Base-by-base conservation (phyloP, 2,113 vertebrate genomes). In the Plectropomus leopardus region DNA sequence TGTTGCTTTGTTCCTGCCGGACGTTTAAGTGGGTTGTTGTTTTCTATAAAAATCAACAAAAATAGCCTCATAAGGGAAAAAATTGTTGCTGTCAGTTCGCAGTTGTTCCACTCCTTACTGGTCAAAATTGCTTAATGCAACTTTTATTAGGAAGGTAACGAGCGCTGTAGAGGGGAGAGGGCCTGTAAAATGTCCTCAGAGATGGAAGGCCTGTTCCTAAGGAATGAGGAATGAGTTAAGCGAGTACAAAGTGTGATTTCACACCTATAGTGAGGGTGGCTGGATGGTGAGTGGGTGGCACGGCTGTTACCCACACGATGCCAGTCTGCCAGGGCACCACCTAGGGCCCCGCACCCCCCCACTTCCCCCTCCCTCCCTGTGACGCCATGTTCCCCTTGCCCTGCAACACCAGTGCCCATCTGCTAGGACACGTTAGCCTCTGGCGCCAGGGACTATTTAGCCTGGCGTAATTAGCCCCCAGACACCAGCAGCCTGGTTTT, bases 401-500 rank as follows among this genome's bases (percentile, higher is more conserved):
- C 92, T 89, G 77, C 88, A 88, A 93, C 90, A 90, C 85, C 91
- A 84, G 78, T 84, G 90, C 88, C 93, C 93, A 94, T 94, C 93
- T 94, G 92, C 88, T 93, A 80, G 89, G 80, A 83, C 89, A 85
- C 85, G 88, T 90, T 94, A 92, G 92, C 92, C 88, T 64, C 85
- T 88, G 92, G 93, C 91, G 84, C 91, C 80, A 63, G 92, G 92
- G 93, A 93, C 92, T 91, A 89, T 89, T 94, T 94, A 94, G 92
- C 90, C 89, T 17, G 74, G 84, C 73, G 80, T 94, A 94, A 94
- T 94, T 93, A 93, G 93, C 92, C 93, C 93, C 93, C 86, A 93
- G 93, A 94, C 91, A 88, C 92, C 87, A 45, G 85, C 92, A 92
- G 92, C 87, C 88, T 92, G 93, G 88, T 93, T 93, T 92, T 84